phyloP scores from a whole-genome alignment of 2,113 vertebrate species.

The Rhinolophus ferrumequinum region DNA sequence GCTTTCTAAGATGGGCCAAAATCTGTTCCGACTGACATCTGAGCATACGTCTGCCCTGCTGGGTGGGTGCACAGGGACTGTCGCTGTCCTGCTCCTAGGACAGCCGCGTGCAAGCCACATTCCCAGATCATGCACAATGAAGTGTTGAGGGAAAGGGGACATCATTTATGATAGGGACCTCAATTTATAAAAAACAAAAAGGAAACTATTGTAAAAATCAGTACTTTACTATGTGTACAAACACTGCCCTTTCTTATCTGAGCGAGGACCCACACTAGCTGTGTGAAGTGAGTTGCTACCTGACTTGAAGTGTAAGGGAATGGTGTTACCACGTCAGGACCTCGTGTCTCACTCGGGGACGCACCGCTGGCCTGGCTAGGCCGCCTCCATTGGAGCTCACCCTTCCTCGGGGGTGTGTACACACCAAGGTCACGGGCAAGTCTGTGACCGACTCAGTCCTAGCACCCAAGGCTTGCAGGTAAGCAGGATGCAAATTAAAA shows the following conservation, averaged over 20 bases:
- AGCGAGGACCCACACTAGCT: neutral
- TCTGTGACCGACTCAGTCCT: neutral
- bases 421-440: neutral
- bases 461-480: no score
- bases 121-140: neutral
- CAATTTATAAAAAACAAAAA: neutral
- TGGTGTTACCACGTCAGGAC: accelerated
- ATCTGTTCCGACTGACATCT: neutral
- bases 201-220: neutral
- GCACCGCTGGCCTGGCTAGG: neutral
- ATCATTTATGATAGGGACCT: neutral
- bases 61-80: neutral
- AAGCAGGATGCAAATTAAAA: neutral
- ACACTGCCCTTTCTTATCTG: neutral
- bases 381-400: neutral
- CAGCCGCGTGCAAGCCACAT: neutral
- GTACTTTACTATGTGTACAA: neutral
- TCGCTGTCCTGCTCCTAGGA: neutral
- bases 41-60: neutral
- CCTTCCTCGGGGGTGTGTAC: accelerated
- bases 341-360: neutral
- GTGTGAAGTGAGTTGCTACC: neutral
- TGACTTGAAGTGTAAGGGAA: accelerated
- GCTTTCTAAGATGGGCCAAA: neutral
- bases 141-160: neutral